Percentiles rank a stretch among this genome's conserved stretches.
Conservation (phyloP, 2,888 invertebrate species). For the Sialis fuliginosa region DNA sequence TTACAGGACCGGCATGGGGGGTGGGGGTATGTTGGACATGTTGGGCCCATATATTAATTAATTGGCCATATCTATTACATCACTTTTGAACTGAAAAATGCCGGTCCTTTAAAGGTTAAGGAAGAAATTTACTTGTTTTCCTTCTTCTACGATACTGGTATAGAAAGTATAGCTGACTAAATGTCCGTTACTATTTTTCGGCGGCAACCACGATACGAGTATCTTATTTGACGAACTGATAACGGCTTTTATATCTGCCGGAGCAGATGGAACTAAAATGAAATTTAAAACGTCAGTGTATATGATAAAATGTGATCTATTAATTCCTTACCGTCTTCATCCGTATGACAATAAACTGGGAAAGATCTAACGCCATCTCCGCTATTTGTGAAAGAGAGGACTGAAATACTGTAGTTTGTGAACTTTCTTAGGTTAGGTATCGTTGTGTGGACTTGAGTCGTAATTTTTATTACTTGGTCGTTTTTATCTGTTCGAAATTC, state of each 20-base stretch:
- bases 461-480: constrained; percentile 60
- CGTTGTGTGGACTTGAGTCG: constrained; percentile 47
- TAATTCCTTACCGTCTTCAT: constrained; percentile 61
- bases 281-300: neutral
- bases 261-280: constrained; percentile 65
- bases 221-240: constrained; percentile 73
- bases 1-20: too few relatives aligned
- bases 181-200: constrained; percentile 66
- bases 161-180: constrained; percentile 70
- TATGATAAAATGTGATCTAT: too few relatives aligned
- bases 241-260: constrained; percentile 79
- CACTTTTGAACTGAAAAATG: too few relatives aligned
- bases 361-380: constrained; percentile 78
- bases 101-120: too few relatives aligned
- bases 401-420: constrained; percentile 85
- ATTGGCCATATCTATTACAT: too few relatives aligned
- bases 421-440: constrained; percentile 63
- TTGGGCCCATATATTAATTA: too few relatives aligned
- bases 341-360: constrained; percentile 71
- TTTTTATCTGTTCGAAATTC: constrained; percentile 20
- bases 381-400: constrained; percentile 71
- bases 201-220: constrained; percentile 79
- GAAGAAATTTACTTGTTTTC: constrained; percentile 36
- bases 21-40: too few relatives aligned
- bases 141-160: constrained; percentile 62